A percentile compares a stretch with the other conserved stretches of the same genome.
phyloP scores from a whole-genome alignment of 2,113 vertebrate species.

The Miniopterus natalensis region DNA sequence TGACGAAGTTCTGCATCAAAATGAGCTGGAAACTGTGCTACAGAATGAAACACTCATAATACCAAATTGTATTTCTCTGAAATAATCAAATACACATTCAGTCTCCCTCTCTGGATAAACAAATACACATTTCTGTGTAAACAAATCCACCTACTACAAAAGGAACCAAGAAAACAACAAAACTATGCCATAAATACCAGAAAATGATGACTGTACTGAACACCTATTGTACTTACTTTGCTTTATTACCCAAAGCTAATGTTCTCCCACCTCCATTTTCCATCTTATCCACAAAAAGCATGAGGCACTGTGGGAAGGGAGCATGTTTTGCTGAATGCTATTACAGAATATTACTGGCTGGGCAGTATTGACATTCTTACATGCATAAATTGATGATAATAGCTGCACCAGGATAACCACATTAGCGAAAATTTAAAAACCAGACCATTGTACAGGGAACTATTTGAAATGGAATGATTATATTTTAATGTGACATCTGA shows the following conservation, averaged over 20 bases:
- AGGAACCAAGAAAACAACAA: not conserved
- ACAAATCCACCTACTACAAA: constrained; percentile 16
- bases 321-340: not conserved
- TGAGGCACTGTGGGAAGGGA: not conserved
- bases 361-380: not conserved
- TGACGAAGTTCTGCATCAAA: constrained; percentile 4
- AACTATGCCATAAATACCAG: not conserved
- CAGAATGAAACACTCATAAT: not conserved
- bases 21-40: not conserved
- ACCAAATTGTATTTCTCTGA: not conserved
- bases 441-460: not conserved
- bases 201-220: not conserved
- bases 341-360: not conserved
- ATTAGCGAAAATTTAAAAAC: constrained; percentile 30
- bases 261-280: not conserved
- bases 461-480: constrained; percentile 6
- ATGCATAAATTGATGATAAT: constrained; percentile 20
- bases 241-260: not conserved
- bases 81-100: constrained; percentile 1
- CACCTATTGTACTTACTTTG: not conserved
- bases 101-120: not conserved
- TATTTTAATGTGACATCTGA: constrained; percentile 58
- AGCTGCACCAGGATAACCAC: not conserved
- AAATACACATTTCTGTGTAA: constrained; percentile 13
- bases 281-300: not conserved